Conservation (phyloP, 2,113 vertebrate genomes). For the Hypocryptadius cinnamomeus region DNA sequence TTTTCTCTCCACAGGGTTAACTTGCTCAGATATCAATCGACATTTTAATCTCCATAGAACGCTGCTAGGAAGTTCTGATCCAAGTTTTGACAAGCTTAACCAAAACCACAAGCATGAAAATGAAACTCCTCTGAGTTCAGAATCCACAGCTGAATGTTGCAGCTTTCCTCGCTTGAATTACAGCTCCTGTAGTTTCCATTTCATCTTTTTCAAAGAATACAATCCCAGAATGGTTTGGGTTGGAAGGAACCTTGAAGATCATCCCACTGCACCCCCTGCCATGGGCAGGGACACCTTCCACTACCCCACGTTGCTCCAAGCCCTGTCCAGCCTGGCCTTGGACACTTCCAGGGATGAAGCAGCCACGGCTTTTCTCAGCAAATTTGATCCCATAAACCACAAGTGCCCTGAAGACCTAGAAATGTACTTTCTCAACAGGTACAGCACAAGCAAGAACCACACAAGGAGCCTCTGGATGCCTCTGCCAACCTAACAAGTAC, state of each 20-base stretch:
- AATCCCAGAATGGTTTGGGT: neutral
- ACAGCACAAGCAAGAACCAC: neutral
- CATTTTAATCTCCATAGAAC: neutral
- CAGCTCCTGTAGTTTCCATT: neutral
- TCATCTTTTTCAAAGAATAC: neutral
- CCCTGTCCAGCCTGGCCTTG: neutral
- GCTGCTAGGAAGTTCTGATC: neutral
- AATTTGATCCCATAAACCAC: neutral
- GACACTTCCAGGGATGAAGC: neutral
- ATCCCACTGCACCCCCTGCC: neutral
- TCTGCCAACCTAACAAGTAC: neutral
- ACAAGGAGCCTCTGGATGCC: neutral
- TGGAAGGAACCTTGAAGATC: neutral
- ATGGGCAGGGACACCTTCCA: neutral
- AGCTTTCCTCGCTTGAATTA: neutral
- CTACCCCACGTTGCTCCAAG: neutral
- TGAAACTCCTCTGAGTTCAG: neutral
- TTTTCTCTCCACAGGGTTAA: neutral
- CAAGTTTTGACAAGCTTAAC: constrained; percentile 13
- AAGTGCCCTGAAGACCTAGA: neutral
- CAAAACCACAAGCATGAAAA: constrained; percentile 38
- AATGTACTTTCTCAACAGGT: neutral
- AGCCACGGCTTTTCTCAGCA: neutral
- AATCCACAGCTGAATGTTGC: neutral
- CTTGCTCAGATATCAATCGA: neutral